A percentile compares a stretch with the other conserved stretches of the same genome.
These are phyloP conservation scores for Dynastes maya DNA, from an alignment of 2,888 invertebrate genomes.

Conservation along the genomic window DNA sequence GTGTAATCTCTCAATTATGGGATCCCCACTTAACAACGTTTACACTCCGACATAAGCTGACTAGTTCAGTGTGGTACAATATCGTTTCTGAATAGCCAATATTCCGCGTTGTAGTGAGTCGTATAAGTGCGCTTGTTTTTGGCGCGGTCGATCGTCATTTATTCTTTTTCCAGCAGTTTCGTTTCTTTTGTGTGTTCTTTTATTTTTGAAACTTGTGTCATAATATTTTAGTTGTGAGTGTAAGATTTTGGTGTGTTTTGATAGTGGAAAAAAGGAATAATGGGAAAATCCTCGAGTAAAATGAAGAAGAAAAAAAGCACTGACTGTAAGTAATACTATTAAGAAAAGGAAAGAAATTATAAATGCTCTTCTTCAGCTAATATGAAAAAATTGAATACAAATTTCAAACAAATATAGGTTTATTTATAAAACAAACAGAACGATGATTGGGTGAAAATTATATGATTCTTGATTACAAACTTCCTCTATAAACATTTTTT, in stretches of 20 bases:
- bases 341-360: not conserved
- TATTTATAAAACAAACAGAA: no score
- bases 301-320: conserved; percentile 61
- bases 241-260: not conserved
- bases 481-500: no score
- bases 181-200: conserved; percentile 6
- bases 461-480: no score
- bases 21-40: not conserved
- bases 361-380: no score
- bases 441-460: no score
- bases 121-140: not conserved
- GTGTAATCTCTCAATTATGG: no score
- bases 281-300: conserved; percentile 68
- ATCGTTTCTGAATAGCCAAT: not conserved
- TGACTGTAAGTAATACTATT: conserved; percentile 55
- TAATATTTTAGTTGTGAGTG: not conserved
- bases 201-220: not conserved
- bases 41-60: not conserved
- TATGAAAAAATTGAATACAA: no score
- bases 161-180: not conserved
- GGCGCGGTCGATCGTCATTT: not conserved
- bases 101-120: not conserved
- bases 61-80: not conserved
- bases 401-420: no score
- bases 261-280: conserved; percentile 48